Evolutionary conservation across 1,140 invertebrate genomes (phyloP), one percentile per base, ranked within the genome.

Genomic region (Cydia splendana): DNA sequence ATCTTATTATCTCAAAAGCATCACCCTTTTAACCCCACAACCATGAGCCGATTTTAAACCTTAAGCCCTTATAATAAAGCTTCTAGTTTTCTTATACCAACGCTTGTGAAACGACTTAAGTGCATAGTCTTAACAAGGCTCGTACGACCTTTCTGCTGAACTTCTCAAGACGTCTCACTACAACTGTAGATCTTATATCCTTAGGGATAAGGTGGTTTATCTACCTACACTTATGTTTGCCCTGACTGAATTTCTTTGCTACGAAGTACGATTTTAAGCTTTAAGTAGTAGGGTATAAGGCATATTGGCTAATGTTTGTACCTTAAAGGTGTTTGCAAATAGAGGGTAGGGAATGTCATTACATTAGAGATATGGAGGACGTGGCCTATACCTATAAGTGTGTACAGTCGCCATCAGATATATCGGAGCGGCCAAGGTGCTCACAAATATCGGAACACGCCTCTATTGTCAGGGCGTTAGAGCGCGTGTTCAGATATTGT

Each of bases 271-370:
- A 57, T 18, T 57, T 18, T 57, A 9, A 57, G 53, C 53, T 57
- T 18, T 57, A 57, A 18, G 5, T 34, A 34, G 34, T 53, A n/a
- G 51, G 0, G n/a, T 6, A 53, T 18, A 53, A 18, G 4, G 51
- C n/a, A n/a, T 18, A 57, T 9, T 57, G 53, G 20, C n/a, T 57
- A n/a, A n/a, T 57, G 53, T 57, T n/a, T 57, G n/a, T 57, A 15
- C 15, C 18, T 18, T 57, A 13, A 57, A 57, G 53, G 53, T 57
- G 53, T 57, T 57, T 13, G 53, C 53, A 57, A 57, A 57, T 57
- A 57, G 53, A 20, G 53, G 53, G 53, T 57, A 57, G 53, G 5
- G 53, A 57, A 57, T 57, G 53, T 18, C 53, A 57, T 57, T 57
- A 57, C 53, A 57, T 57, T 57, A 57, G 53, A 18, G 53, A 57